A percentile compares a stretch with the other conserved stretches of the same genome.
These are phyloP conservation scores for Lepilemur septentrionalis DNA, from an alignment of 2,797 vertebrate species.

Conservation along the genomic window DNA sequence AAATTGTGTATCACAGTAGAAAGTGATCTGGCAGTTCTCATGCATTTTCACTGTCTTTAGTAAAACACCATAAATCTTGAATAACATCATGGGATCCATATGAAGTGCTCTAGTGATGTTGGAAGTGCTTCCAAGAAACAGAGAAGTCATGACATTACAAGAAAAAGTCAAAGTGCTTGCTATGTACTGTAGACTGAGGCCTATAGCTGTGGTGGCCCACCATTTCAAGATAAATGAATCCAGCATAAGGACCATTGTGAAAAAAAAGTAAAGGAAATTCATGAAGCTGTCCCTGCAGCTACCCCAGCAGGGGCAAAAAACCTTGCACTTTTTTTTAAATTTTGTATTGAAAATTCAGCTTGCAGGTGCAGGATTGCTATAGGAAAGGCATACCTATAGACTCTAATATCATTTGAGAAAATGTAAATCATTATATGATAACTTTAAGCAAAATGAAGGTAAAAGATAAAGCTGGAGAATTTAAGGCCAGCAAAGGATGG, in stretches of 20 bases:
- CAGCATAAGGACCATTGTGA: neutral
- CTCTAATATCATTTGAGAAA: neutral
- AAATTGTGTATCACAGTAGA: neutral
- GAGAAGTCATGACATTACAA: neutral
- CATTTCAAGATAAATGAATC: neutral
- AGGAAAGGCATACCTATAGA: neutral
- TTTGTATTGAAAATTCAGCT: neutral
- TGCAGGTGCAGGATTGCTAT: neutral
- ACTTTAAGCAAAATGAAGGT: neutral
- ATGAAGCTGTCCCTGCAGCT: neutral
- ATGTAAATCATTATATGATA: neutral
- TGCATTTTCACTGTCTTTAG: neutral
- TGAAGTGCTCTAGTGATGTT: neutral
- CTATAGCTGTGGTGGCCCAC: too few species aligned
- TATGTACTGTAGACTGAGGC: neutral
- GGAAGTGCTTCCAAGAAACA: neutral
- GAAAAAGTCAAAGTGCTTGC: neutral
- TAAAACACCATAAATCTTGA: neutral
- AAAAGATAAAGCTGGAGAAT: neutral
- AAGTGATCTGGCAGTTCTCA: neutral
- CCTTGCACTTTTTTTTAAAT: neutral
- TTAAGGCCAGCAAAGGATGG: neutral
- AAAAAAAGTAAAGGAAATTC: neutral
- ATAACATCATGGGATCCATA: neutral
- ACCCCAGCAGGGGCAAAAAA: neutral